These are phyloP conservation scores for Parthenolecanium corni DNA, from an alignment of 2,888 invertebrate genomes.

Conservation along the genomic window DNA sequence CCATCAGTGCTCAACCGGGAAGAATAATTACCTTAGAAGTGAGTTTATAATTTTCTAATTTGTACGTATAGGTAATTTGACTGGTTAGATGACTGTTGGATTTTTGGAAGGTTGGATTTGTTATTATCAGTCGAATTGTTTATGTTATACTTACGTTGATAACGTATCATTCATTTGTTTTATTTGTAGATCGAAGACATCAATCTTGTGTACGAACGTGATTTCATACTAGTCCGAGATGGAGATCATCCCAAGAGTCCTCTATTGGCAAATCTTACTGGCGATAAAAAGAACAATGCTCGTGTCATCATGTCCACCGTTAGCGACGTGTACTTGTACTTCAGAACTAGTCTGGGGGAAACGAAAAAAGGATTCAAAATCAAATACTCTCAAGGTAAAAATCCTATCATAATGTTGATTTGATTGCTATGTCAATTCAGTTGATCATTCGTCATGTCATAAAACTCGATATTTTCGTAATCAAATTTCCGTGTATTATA, in stretches of 20 bases:
- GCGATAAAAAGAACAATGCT: slow-evolving; percentile 56
- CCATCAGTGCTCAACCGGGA: slow-evolving; percentile 79
- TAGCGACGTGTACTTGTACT: slow-evolving; percentile 77
- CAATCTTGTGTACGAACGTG: slow-evolving; percentile 68
- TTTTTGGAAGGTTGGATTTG: no score
- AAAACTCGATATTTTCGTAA: background rate
- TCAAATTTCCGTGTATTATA: background rate
- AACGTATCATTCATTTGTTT: no score
- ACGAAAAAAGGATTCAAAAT: slow-evolving; percentile 84
- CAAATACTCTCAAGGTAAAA: slow-evolving; percentile 58
- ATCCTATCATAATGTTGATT: slow-evolving; percentile 10
- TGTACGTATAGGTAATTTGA: background rate
- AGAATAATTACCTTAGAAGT: slow-evolving; percentile 83
- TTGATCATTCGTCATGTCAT: background rate
- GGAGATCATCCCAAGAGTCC: slow-evolving; percentile 78
- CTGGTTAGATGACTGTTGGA: no score
- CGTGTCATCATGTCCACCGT: slow-evolving; percentile 81
- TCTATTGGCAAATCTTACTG: slow-evolving; percentile 71
- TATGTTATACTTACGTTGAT: no score
- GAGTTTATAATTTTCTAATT: slow-evolving; percentile 29
- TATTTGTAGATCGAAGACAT: slow-evolving; percentile 61
- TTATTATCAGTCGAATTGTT: no score
- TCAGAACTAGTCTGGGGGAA: slow-evolving; percentile 80
- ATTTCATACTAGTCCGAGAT: slow-evolving; percentile 80
- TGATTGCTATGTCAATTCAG: background rate